Evolutionary conservation across 2,113 vertebrate genomes (phyloP).

Genomic region (Phalacrocorax aristotelis): DNA sequence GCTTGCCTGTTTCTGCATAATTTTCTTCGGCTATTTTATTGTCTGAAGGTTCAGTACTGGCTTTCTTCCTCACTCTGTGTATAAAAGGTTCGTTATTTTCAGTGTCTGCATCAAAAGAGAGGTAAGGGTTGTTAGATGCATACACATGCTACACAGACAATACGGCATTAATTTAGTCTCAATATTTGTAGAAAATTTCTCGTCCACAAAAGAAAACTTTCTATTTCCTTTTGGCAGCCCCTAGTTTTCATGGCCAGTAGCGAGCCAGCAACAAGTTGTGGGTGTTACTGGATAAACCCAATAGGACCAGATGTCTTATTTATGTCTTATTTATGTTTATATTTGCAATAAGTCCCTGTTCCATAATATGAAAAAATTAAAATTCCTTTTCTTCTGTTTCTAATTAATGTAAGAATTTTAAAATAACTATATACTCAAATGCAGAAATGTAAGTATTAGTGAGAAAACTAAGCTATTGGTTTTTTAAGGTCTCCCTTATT

Average conservation of each 20-base stretch:
- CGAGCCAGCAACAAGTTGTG: background rate
- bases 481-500: background rate
- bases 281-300: background rate
- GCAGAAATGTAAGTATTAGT: background rate
- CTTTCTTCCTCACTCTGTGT: background rate
- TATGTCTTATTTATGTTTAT: background rate
- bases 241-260: background rate
- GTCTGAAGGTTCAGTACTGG: background rate
- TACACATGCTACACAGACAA: background rate
- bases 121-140: background rate
- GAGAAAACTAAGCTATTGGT: background rate
- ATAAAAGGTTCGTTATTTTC: background rate
- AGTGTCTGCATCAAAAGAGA: background rate
- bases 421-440: background rate
- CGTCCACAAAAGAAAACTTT: background rate
- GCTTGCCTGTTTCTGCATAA: background rate
- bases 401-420: background rate
- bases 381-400: background rate
- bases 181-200: background rate
- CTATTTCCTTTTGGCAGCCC: background rate
- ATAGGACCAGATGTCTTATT: background rate
- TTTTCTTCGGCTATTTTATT: background rate
- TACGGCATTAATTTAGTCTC: background rate
- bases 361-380: background rate
- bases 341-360: background rate